Evolutionary conservation across 2,797 vertebrate genomes (phyloP), one percentile per base, ranked within the genome.

Genomic region (Morus bassanus): DNA sequence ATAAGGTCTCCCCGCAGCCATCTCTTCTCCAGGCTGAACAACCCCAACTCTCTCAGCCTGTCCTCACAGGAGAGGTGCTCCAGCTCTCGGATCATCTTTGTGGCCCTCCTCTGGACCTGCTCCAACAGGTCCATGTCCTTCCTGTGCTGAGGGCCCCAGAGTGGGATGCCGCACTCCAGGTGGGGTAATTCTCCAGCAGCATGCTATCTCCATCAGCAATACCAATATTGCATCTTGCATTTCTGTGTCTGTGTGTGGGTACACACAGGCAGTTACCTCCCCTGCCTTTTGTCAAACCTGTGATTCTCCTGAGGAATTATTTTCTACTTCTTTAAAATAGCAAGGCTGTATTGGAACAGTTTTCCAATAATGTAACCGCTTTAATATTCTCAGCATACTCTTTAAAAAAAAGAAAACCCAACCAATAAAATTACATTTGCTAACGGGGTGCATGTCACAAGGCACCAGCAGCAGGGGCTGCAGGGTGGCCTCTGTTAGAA

Each of bases 401-500:
- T 56, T 69, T 9, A 18, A 33, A 57, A 35, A 31, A 46, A 8
- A 7, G n/a, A 35, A 11, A 39, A 51, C 43, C 12, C 9, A 33
- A 43, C 19, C 45, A 57, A 23, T 48, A 21, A 39, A 45, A 19
- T 43, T 28, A 35, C 27, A 7, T n/a, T 45, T 41, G 17, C 24
- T 30, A 28, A 51, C 1, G 1, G 2, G 24, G 33, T n/a, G 23
- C 17, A 4, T 2, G 45, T 21, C 43, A 25, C 37, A n/a, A 30
- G 10, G 43, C 0, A 0, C 35, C 37, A 37, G 28, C 43, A 33
- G 43, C 1, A 0, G 17, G 18, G 33, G 21, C 54, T 54, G 46
- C 39, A 17, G 25, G 21, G 24, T 0, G 0, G 53, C 3, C 22
- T 6, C 41, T 9, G 6, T 59, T 37, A 45, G 41, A 10, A 10